Evolutionary conservation across 2,888 invertebrate genomes (phyloP), one percentile per base, ranked within the genome.

Genomic region (Cybosia mesomella): DNA sequence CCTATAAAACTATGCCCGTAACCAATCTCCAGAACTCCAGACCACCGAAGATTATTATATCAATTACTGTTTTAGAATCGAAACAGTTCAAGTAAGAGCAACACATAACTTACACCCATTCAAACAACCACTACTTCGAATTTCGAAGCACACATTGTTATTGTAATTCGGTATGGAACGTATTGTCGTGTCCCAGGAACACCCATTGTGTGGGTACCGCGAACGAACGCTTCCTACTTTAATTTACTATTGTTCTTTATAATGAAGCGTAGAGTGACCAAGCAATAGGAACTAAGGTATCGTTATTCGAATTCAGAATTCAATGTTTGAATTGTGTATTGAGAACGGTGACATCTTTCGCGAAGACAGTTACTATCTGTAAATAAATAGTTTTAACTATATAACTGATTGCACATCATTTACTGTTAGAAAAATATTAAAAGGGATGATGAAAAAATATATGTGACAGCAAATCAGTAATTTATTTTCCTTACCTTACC

Each of bases 171-270:
- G 71, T 81, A n/a, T 57, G 64, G 39, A 75, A 75, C 75, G 76
- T 74, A 81, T 80, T 78, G 76, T 79, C 67, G 67, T 73, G 75
- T 82, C 81, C 73, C 74, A 73, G 67, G 73, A 74, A 77, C 66
- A 67, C 54, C 80, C 78, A 86, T 85, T 85, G 85, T 85, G 72
- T 70, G 64, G 71, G 67, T 85, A 81, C 80, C 67, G 63, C 75
- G 84, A 83, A 83, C 68, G 66, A 79, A 76, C 76, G 77, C 78
- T 85, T 83, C 79, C 83, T 78, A 73, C 74, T 74, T 71, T 71
- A 71, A 79, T 75, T 76, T 61, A 63, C 72, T 62, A 78, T 84
- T 84, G 76, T 76, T 79, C 79, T 66, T 72, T 55, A 22, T 76
- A 72, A 72, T 64, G 55, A 72, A 64, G 69, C 58, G 65, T 76